phyloP scores from a whole-genome alignment of 2,113 vertebrate species.

The Mesitornis unicolor region DNA sequence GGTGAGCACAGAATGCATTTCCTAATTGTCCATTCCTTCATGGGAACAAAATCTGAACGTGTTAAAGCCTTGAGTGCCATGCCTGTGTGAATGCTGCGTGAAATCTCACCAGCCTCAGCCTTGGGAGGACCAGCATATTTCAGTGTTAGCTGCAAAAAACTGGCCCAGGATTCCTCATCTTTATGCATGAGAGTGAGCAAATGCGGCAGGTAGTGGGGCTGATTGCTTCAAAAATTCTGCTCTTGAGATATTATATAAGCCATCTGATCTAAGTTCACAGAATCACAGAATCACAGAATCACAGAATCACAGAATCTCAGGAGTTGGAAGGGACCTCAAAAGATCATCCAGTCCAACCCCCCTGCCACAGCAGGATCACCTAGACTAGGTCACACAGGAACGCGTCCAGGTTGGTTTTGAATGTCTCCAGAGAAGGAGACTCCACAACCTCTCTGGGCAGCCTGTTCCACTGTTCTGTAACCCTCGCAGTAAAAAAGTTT shows the following conservation, averaged over 20 bases:
- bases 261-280: neutral
- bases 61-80: neutral
- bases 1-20: neutral
- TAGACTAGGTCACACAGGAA: no score
- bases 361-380: no score
- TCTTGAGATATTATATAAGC: neutral
- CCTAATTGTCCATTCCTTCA: neutral
- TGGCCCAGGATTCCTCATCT: neutral
- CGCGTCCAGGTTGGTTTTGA: no score
- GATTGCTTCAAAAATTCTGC: neutral
- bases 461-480: no score
- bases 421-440: no score
- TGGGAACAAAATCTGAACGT: neutral
- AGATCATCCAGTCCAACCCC: no score
- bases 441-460: no score
- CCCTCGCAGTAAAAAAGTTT: no score
- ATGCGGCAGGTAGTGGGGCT: neutral
- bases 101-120: neutral
- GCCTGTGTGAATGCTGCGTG: neutral
- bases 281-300: no score
- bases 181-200: neutral
- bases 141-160: neutral
- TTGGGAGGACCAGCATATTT: neutral
- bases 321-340: no score
- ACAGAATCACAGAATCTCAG: no score